Base-by-base conservation (phyloP, 2,888 invertebrate species). In the Alentia gelatinosa region DNA sequence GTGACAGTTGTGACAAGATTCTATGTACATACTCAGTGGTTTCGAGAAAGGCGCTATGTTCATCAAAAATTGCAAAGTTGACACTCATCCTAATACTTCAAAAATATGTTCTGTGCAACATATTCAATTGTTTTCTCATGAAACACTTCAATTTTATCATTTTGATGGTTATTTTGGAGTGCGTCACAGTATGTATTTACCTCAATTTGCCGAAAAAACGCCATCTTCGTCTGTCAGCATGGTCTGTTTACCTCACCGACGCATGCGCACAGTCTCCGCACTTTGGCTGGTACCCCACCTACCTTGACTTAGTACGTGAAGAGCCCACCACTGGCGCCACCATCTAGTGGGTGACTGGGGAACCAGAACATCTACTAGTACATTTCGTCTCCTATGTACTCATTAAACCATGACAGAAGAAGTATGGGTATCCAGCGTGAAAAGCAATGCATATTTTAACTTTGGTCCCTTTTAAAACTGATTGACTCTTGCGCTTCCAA, bases 211-310 rank as follows among this genome's bases (percentile, higher is more conserved):
- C 86, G 86, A 86, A 86, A 86, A 86, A 86, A 86, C 86, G 86
- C 89, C 42, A 68, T 89, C 9, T 68, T 89, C 75, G 39, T 40
- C 63, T 74, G 42, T 75, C 90, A 90, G 79, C 90, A 90, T 90
- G 90, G 30, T 83, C 83, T 90, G 90, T 90, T 90, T 90, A 90
- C 83, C 33, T 90, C 90, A 47, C n/a, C 26, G 23, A 35, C 90
- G 90, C 90, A 90, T 90, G 90, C 83, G 90, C 83, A 79, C 37
- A 79, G n/a, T 37, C 37, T 3, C 35, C 12, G 42, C 26, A 23
- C 39, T 23, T n/a, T n/a, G n/a, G n/a, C n/a, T n/a, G n/a, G n/a
- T n/a, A n/a, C n/a, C n/a, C n/a, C n/a, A n/a, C n/a, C n/a, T n/a
- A n/a, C n/a, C n/a, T n/a, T n/a, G n/a, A n/a, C n/a, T n/a, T n/a